These are phyloP conservation scores for Augiades crinisus DNA, from an alignment of 2,888 invertebrate genomes.

Conservation along the genomic window DNA sequence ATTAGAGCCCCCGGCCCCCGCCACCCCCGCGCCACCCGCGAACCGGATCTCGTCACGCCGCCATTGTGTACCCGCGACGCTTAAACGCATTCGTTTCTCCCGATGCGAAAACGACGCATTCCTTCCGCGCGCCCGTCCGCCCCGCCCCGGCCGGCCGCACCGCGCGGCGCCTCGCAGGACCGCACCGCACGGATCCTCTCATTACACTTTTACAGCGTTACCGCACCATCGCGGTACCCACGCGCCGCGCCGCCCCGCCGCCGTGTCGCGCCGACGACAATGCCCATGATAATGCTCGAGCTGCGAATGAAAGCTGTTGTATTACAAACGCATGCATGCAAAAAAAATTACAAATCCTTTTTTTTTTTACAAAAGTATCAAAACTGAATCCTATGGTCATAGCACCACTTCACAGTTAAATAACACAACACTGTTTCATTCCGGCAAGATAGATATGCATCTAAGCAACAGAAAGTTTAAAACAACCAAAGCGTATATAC, in stretches of 20 bases:
- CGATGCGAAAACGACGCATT: constrained; percentile 82
- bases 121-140: constrained; percentile 76
- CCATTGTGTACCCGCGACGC: constrained; percentile 81
- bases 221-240: constrained; percentile 34
- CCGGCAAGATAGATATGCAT: too few relatives aligned
- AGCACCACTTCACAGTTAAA: too few relatives aligned
- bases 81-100: constrained; percentile 82
- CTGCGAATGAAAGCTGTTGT: too few relatives aligned
- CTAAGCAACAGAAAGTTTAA: too few relatives aligned
- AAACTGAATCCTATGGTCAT: too few relatives aligned
- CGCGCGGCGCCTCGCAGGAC: constrained; percentile 54
- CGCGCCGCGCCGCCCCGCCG: constrained; percentile 6
- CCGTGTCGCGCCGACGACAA: too few relatives aligned
- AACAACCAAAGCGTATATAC: too few relatives aligned
- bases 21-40: constrained; percentile 73
- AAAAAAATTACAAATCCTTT: too few relatives aligned
- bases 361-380: too few relatives aligned
- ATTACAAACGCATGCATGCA: too few relatives aligned
- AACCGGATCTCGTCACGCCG: constrained; percentile 82
- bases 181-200: constrained; percentile 65
- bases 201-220: constrained; percentile 65
- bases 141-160: constrained; percentile 45
- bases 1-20: constrained; percentile 64
- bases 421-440: too few relatives aligned
- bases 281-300: too few relatives aligned